These are phyloP conservation scores for Gymnocypris eckloni DNA, from an alignment of 2,797 vertebrate genomes.

Conservation along the genomic window DNA sequence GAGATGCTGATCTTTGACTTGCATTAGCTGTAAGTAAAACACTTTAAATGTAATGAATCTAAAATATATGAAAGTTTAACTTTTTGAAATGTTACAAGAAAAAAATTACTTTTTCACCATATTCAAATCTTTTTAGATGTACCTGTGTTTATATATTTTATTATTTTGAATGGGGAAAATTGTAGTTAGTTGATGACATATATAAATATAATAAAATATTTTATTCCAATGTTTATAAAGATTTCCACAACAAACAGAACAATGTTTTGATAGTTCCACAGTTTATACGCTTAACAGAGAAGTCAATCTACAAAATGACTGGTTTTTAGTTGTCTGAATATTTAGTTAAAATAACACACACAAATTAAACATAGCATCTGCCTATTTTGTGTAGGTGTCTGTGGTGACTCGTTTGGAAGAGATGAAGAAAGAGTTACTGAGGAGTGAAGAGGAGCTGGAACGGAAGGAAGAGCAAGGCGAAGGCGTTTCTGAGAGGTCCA, in stretches of 20 bases:
- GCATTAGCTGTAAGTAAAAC: too few relatives aligned
- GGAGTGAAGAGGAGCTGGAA: slow-evolving; percentile 79
- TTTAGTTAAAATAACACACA: background rate
- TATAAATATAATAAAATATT: too few relatives aligned
- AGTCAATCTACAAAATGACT: background rate
- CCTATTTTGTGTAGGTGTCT: slow-evolving; percentile 39
- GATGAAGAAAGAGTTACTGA: slow-evolving; percentile 82
- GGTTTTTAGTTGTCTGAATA: background rate
- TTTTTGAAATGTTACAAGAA: too few relatives aligned
- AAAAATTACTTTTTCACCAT: too few relatives aligned
- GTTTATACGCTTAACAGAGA: too few relatives aligned
- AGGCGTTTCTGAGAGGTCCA: slow-evolving; percentile 86
- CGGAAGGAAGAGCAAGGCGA: slow-evolving; percentile 87
- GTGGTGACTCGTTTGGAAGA: slow-evolving; percentile 76
- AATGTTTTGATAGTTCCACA: background rate
- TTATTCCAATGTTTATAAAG: slow-evolving; percentile 54
- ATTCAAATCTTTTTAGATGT: too few relatives aligned
- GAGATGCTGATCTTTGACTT: too few relatives aligned
- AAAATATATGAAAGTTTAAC: too few relatives aligned
- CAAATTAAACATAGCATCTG: background rate
- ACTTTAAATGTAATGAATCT: too few relatives aligned
- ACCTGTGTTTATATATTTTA: background rate
- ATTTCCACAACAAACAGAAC: background rate
- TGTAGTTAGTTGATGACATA: too few relatives aligned
- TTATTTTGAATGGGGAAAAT: background rate